Evolutionary conservation across 2,888 invertebrate species (phyloP), one percentile per base, ranked within the genome.

Genomic region (Octodonta nipae): DNA sequence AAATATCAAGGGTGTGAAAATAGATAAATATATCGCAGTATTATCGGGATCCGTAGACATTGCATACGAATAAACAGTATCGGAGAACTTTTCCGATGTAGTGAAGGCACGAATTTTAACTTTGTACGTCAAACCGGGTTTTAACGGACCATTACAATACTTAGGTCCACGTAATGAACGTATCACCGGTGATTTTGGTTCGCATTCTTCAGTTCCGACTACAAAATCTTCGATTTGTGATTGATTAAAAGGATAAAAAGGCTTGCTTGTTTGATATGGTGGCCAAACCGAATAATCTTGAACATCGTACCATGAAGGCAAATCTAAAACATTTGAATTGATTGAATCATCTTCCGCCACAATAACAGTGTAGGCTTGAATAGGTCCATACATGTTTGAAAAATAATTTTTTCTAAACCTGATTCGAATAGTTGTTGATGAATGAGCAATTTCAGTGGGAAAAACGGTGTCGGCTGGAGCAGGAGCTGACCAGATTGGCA

Each of bases 61-160:
- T n/a, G 80, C 74, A 46, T 80, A 78, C 53, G 91, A 87, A 66
- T 87, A 93, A 38, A 75, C 78, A 8, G 95, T 93, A 59, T 96
- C 95, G 11, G 88, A 85, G 61, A 83, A 95, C 63, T 92, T 87
- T 58, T 91, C 89, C 6, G 80, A 76, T 10, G 87, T 85, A 16
- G 95, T 95, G 63, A 86, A 96, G 15, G 93, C 92, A 44, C 95
- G 73, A 45, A 96, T 80, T 67, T 92, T 92, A 16, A 95, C 84
- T 51, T 77, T 75, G 66, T 95, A 96, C 1, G 78, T 78, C 17
- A 89, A 80, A 46, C 86, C 88, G 12, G 92, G 81, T 63, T 88
- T 88, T 7, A 96, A 67, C 2, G 91, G 87, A 0, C 96, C 96
- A 64, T 96, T 96, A 66, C 96, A 96, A 60, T 88, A 92, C 25